These are phyloP conservation scores for Galeopterus variegatus DNA, from an alignment of 2,113 vertebrate genomes.

Conservation along the genomic window DNA sequence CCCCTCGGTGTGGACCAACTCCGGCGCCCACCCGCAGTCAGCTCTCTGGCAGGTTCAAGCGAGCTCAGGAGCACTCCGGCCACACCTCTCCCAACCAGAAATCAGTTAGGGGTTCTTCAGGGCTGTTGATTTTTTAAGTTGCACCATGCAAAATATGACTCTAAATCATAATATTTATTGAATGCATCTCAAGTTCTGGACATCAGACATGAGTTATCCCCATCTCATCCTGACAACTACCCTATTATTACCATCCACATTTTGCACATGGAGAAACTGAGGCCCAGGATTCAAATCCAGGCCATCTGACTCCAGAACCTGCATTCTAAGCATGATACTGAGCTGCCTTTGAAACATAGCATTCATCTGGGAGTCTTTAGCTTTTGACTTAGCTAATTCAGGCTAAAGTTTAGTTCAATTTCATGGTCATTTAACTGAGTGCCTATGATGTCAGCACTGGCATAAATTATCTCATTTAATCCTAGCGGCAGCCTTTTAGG, in stretches of 20 bases:
- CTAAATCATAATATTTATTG: neutral
- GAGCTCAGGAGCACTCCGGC: no score
- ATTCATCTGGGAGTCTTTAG: neutral
- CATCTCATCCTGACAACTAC: neutral
- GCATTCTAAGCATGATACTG: neutral
- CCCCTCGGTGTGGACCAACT: no score
- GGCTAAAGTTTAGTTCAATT: neutral
- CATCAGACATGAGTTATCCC: neutral
- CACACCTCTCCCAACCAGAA: no score
- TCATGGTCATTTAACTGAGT: slow-evolving; percentile 1
- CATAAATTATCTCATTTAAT: neutral
- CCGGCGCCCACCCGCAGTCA: no score
- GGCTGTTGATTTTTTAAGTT: neutral
- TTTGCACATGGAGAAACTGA: slow-evolving; percentile 16
- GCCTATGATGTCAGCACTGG: neutral
- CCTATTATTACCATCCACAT: neutral
- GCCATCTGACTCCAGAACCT: neutral
- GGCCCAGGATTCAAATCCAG: neutral
- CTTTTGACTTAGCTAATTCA: neutral
- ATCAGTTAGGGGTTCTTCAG: no score
- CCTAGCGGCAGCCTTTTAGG: neutral
- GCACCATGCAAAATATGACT: slow-evolving; percentile 43
- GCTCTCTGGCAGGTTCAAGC: no score
- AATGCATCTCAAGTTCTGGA: neutral
- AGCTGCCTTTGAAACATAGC: neutral